Evolutionary conservation across 2,797 vertebrate genomes (phyloP).

Genomic region (Brachyalestes nurse): DNA sequence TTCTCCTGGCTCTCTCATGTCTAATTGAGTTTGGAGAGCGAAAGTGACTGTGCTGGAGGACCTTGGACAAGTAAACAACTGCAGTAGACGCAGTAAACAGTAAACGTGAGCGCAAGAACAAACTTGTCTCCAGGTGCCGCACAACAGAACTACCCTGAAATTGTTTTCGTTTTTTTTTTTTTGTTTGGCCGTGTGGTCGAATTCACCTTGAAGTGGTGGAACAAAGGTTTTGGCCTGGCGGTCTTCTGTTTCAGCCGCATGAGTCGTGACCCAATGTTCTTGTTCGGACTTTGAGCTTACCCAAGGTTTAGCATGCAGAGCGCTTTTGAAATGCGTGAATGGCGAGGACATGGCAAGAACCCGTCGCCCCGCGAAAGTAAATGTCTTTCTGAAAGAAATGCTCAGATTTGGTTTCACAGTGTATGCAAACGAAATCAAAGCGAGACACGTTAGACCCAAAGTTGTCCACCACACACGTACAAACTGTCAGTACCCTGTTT

Average conservation of each 20-base stretch:
- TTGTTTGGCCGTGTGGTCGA: constrained; percentile 76
- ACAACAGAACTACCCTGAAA: constrained; percentile 76
- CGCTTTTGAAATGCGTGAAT: constrained; percentile 55
- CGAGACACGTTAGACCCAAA: constrained; percentile 46
- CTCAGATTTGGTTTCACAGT: constrained; percentile 61
- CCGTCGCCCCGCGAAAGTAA: constrained; percentile 41
- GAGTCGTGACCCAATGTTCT: constrained; percentile 56
- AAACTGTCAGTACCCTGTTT: constrained; percentile 79
- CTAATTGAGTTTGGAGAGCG: constrained; percentile 60
- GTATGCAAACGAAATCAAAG: constrained; percentile 55
- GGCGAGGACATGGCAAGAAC: constrained; percentile 55
- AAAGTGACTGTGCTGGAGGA: constrained; percentile 75
- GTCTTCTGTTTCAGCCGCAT: constrained; percentile 24
- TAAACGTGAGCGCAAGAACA: constrained; percentile 12
- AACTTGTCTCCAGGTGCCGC: constrained; percentile 31
- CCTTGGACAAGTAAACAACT: constrained; percentile 77
- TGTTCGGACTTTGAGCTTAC: constrained; percentile 71
- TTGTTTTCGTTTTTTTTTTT: constrained; percentile 73
- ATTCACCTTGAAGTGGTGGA: constrained; percentile 55
- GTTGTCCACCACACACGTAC: constrained; percentile 32
- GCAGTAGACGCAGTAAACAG: constrained; percentile 44
- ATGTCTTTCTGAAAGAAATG: constrained; percentile 52
- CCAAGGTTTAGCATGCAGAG: constrained; percentile 68
- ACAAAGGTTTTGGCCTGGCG: constrained; percentile 37
- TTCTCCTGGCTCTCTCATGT: constrained; percentile 33